These are phyloP conservation scores for Phengaris arion DNA, from an alignment of 2,888 invertebrate genomes.

Conservation along the genomic window DNA sequence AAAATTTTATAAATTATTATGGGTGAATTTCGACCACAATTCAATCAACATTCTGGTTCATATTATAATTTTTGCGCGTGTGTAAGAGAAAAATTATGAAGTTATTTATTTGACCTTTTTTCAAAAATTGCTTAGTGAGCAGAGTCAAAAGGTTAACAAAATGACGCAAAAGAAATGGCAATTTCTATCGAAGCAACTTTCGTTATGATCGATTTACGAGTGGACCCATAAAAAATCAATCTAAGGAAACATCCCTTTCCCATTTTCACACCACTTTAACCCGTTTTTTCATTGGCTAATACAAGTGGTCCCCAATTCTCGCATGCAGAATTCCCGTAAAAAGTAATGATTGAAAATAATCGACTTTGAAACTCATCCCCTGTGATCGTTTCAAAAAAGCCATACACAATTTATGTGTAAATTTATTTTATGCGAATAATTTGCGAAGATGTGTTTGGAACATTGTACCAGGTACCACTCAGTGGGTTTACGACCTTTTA, in stretches of 20 bases:
- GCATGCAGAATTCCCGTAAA: conserved; percentile 2
- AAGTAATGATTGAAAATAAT: conserved; percentile 25
- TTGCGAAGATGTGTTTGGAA: background rate
- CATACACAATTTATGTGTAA: conserved; percentile 6
- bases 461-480: background rate
- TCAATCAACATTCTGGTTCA: no score
- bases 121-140: background rate
- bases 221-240: conserved; percentile 13
- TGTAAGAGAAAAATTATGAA: no score
- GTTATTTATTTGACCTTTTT: background rate
- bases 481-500: background rate
- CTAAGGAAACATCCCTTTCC: conserved; percentile 1
- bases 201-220: conserved; percentile 16
- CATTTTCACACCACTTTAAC: conserved; percentile 15
- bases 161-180: background rate
- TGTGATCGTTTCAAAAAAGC: conserved; percentile 1
- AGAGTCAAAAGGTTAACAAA: background rate
- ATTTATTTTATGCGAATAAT: conserved; percentile 10
- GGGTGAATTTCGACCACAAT: no score
- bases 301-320: background rate
- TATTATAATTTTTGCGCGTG: no score
- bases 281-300: background rate
- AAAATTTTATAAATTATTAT: no score
- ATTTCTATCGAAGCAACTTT: background rate
- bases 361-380: conserved; percentile 23